Evolutionary conservation across 1,140 invertebrate genomes (phyloP), one percentile per base, ranked within the genome.

Genomic region (Rhopalosiphum maidis): DNA sequence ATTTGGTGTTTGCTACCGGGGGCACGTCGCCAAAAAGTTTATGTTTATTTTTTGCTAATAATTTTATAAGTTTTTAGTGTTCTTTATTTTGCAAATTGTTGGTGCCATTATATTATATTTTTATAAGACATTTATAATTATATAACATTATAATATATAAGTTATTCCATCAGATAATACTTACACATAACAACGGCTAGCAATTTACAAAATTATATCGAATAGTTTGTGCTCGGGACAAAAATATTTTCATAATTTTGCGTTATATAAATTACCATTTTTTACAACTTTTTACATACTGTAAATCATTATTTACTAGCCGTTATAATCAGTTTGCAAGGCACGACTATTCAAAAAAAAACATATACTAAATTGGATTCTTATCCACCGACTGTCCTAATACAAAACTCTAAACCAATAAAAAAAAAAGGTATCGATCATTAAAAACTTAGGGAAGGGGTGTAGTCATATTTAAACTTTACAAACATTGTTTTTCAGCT

Each of bases 1-100:
- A 88, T 88, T 88, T 48, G 43, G 43, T 35, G 87, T 51, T 48
- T n/a, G 21, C 23, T 22, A 23, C 51, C 88, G 18, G 23, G 23
- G 43, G 51, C 88, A 55, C 51, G 23, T 55, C 9, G 35, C 35
- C 88, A 41, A 90, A 90, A 90, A 90, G 48, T 90, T 90, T 54
- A 22, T 37, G n/a, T 37, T 54, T 54, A 54, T 4, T 89, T 54
- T 89, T 54, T 9, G n/a, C 23, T 54, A 51, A 54, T 23, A 89
- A 89, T 37, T 89, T 89, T n/a, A 88, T 41, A 41, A 88, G 86
- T 89, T 54, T 89, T 86, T 30, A 23, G 83, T 25, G 8, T 43
- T 86, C 46, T 86, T 87, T n/a, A 30, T 87, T 87, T 46, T n/a
- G 83, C 83, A 25, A 43, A 85, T 85, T 25, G 9, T 37, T 43